Conservation (phyloP, 2,888 invertebrate species). For the Pinctada fucata region DNA sequence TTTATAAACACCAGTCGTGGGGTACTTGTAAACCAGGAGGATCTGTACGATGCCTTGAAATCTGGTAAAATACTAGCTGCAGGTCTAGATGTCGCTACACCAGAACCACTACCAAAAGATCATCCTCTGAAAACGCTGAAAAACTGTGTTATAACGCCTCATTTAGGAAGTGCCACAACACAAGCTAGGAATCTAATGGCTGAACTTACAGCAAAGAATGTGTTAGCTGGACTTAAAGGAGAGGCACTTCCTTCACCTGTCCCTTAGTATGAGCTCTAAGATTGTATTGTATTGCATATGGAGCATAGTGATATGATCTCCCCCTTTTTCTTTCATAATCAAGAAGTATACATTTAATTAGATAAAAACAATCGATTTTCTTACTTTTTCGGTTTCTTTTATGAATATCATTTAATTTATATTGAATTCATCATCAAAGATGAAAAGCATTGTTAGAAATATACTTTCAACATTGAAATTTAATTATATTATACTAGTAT, state of each 20-base stretch:
- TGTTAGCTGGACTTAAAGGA: conserved; percentile 86
- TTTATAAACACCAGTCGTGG: conserved; percentile 91
- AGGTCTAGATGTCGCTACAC: conserved; percentile 93
- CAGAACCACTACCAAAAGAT: conserved; percentile 91
- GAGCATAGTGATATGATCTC: no score
- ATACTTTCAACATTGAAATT: no score
- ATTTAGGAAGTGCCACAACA: conserved; percentile 90
- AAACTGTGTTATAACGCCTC: conserved; percentile 91
- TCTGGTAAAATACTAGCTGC: conserved; percentile 87
- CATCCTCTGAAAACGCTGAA: conserved; percentile 85
- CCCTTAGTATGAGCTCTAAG: background rate
- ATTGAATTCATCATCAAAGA: no score
- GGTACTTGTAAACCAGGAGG: conserved; percentile 84
- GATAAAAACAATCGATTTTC: no score
- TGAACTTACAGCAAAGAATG: conserved; percentile 86
- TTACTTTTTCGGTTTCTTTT: no score
- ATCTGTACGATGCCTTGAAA: conserved; percentile 86
- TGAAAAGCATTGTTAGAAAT: no score
- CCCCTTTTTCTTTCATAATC: no score
- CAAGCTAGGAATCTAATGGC: conserved; percentile 88
- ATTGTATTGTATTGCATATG: no score
- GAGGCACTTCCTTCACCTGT: conserved; percentile 81
- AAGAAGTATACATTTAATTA: no score
- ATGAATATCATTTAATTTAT: no score
- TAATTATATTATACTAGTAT: no score